Percentiles rank a stretch among this genome's conserved stretches.
Conservation (phyloP, 2,888 invertebrate genomes). For the Apotomis capreana region DNA sequence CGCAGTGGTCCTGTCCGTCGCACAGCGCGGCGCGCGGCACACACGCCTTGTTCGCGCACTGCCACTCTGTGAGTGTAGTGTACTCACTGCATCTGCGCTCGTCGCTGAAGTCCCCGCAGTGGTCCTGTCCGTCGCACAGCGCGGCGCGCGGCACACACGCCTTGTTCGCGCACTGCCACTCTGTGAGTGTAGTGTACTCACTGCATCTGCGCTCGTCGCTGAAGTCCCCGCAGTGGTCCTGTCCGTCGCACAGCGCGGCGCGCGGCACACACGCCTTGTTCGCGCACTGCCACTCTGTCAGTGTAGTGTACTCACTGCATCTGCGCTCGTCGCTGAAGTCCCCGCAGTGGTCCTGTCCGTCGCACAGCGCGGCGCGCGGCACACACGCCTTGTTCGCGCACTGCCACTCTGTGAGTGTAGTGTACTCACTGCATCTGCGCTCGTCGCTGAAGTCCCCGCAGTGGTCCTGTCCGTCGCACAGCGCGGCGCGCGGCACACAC, state of each 20-base stretch:
- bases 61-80: too few species aligned
- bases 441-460: constrained; percentile 88
- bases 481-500: constrained; percentile 86
- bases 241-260: constrained; percentile 87
- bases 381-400: constrained; percentile 90
- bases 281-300: constrained; percentile 87
- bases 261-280: constrained; percentile 89
- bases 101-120: constrained; percentile 88
- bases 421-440: constrained; percentile 85
- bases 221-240: constrained; percentile 88
- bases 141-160: constrained; percentile 87
- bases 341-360: constrained; percentile 89
- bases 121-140: constrained; percentile 89
- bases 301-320: too few species aligned
- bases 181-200: too few species aligned
- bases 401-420: too few species aligned
- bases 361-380: constrained; percentile 85
- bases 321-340: constrained; percentile 85
- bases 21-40: constrained; percentile 86
- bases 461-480: constrained; percentile 89
- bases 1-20: constrained; percentile 89
- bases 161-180: constrained; percentile 88
- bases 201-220: constrained; percentile 86
- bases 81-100: constrained; percentile 86
- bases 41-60: constrained; percentile 89